Base-by-base conservation (phyloP, 2,888 invertebrate species). In the Aspidiotus destructor region DNA sequence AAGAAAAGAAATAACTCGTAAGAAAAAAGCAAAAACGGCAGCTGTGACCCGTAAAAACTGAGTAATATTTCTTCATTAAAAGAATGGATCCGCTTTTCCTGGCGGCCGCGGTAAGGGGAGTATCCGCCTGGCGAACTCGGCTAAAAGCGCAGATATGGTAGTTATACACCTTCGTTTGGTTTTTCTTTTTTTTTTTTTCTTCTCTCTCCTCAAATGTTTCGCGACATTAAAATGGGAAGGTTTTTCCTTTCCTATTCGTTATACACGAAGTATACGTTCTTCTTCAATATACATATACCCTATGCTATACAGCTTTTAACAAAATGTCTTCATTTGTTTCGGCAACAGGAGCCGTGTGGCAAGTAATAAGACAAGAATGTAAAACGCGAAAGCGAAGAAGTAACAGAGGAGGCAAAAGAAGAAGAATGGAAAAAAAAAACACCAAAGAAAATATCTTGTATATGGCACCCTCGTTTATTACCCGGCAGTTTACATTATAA, bases 21-120 rank as follows among this genome's bases (percentile, higher is more conserved):
- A 28, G 28, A 28, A 28, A 28, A 68, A 68, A 61, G 57, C 52
- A 16, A 52, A 52, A 61, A 55, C 62, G 55, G 69, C 69, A 69
- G 69, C 69, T 69, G 69, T 62, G 62, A 69, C 69, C 69, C 62
- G 69, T 69, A 69, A 57, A 69, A 69, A 62, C 61, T 41, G 42
- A 55, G 69, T 55, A 62, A 69, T 69, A 69, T 69, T 69, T 69
- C 69, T 69, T 69, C 69, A 69, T 69, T 69, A 69, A 62, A 61
- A 61, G 62, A 54, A 62, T 69, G 62, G 69, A 69, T 62, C 60
- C 57, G 53, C 40, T 57, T 55, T 57, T 69, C 61, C 41, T 28
- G 28, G 28, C 28, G 28, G 28, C 28, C 28, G 28, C 54, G 28
- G 67, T 52, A 62, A 15, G 42, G 54, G 42, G 44, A 16, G 41